Conservation (phyloP, 1,140 invertebrate species). For the Rhynchophorus ferrugineus region DNA sequence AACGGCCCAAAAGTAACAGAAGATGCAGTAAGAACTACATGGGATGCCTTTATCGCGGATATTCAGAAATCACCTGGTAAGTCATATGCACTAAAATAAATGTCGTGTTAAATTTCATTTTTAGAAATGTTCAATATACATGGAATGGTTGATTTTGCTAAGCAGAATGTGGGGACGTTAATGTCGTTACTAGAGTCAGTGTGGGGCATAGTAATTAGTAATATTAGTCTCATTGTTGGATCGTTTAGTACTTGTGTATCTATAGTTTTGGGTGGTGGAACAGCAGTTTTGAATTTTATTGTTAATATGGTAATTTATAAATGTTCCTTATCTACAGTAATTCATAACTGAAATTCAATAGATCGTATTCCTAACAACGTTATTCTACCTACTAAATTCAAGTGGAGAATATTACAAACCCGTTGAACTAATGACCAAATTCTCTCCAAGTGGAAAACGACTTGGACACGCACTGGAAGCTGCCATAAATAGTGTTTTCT, state of each 20-base stretch:
- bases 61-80: slow-evolving; percentile 63
- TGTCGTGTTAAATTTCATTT: slow-evolving; percentile 24
- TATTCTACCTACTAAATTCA: slow-evolving; percentile 90
- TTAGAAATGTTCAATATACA: slow-evolving; percentile 65
- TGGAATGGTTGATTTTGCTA: slow-evolving; percentile 71
- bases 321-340: not conserved
- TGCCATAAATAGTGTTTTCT: slow-evolving; percentile 75
- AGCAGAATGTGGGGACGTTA: slow-evolving; percentile 88
- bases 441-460: slow-evolving; percentile 63
- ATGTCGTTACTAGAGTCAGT: slow-evolving; percentile 83
- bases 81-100: not conserved
- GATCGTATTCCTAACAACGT: slow-evolving; percentile 92
- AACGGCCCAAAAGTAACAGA: slow-evolving; percentile 61
- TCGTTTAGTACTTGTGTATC: slow-evolving; percentile 81
- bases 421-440: slow-evolving; percentile 70
- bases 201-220: slow-evolving; percentile 89
- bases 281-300: slow-evolving; percentile 87
- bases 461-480: slow-evolving; percentile 72
- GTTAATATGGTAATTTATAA: slow-evolving; percentile 73
- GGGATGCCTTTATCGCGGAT: slow-evolving; percentile 63
- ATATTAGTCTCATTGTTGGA: slow-evolving; percentile 83
- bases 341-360: slow-evolving; percentile 39
- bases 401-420: slow-evolving; percentile 88
- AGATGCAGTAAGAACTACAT: slow-evolving; percentile 60
- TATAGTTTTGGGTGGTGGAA: slow-evolving; percentile 82